Evolutionary conservation across 2,113 vertebrate species (phyloP), one percentile per base, ranked within the genome.

Genomic region (Salvator merianae): DNA sequence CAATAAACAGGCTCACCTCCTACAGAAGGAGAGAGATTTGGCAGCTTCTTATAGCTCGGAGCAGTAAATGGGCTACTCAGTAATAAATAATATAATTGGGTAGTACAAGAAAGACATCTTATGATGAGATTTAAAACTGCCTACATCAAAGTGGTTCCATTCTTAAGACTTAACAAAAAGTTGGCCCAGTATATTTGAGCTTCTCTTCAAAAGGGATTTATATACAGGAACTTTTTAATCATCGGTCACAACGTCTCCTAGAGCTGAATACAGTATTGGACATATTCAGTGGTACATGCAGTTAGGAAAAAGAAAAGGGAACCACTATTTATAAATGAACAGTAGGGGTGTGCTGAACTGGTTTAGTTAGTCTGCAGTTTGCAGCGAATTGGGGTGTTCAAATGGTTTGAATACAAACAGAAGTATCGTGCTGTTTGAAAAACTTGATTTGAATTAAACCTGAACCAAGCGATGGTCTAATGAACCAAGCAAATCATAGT

Each of bases 101-200:
- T 53, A 50, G 50, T 77, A 73, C 8, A 47, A 30, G 22, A 55
- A 38, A 73, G 53, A 47, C 4, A 63, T 63, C 38, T 72, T 43
- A 32, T 73, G 36, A 79, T 73, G 16, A 73, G 53, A 30, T 9
- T 84, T 84, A 78, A 78, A 78, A 75, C 40, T 26, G 65, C 32
- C 32, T 71, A 28, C 63, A 70, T 70, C 28, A 55, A 72, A 63
- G 66, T 71, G 30, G 78, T 71, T 77, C 26, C 30, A 62, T 43
- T 77, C 26, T 47, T 59, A 24, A 34, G 59, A 22, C 28, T 82
- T 79, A 40, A 63, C 28, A 73, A 38, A 47, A 43, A 83, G 55
- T 65, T 63, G 55, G 18, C 70, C 26, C 7, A 9, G 63, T 74
- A 74, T 16, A 4, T 82, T 18, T n/a, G 62, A 79, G 43, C 38